Conservation (phyloP, 2,113 vertebrate species). For the Gila orcuttii region DNA sequence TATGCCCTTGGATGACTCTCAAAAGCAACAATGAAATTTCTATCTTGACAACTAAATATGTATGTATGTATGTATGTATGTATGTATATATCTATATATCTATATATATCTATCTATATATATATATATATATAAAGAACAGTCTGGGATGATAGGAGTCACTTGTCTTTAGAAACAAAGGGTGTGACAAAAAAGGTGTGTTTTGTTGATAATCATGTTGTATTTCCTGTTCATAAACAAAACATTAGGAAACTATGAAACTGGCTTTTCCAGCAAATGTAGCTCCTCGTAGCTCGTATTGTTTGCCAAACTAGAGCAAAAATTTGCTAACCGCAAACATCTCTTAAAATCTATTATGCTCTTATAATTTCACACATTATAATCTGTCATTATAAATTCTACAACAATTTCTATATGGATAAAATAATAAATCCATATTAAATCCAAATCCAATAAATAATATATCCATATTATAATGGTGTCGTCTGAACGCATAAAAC, state of each 20-base stretch:
- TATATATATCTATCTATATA: not conserved
- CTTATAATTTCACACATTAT: not conserved
- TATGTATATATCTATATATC: too few species aligned
- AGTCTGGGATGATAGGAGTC: too few species aligned
- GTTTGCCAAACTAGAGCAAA: not conserved
- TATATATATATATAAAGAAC: not conserved
- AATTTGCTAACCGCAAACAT: not conserved
- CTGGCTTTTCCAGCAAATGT: not conserved
- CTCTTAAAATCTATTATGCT: not conserved
- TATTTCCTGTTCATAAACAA: constrained; percentile 4
- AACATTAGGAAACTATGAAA: not conserved
- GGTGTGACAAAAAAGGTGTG: not conserved
- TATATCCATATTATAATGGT: too few species aligned
- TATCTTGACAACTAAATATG: too few species aligned
- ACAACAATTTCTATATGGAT: not conserved
- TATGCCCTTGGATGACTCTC: not conserved
- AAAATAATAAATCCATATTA: too few species aligned
- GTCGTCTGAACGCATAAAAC: too few species aligned
- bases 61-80: too few species aligned
- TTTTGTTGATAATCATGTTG: not conserved
- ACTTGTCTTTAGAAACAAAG: not conserved
- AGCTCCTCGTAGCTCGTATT: not conserved
- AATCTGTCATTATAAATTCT: not conserved
- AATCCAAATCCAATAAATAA: too few species aligned
- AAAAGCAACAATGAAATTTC: not conserved